Evolutionary conservation across 1,140 invertebrate species (phyloP), one percentile per base, ranked within the genome.

Genomic region (Heliconius eleuchia): DNA sequence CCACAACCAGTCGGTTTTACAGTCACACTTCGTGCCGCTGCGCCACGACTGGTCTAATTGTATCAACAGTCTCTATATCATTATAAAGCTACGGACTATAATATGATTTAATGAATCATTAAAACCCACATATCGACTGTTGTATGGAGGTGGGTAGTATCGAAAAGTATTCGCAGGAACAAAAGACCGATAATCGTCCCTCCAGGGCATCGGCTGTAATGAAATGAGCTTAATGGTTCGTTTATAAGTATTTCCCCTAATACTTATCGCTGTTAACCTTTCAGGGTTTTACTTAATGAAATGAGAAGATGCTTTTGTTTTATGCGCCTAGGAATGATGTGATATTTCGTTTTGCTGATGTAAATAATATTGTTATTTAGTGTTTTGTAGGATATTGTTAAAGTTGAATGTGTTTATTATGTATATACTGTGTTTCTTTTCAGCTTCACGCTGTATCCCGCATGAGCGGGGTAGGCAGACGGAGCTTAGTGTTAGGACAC

Each of bases 221-320:
- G 79, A 76, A 88, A 86, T 82, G 83, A 89, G 77, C 83, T 84
- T 88, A 88, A 89, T 89, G 87, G 85, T 86, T 87, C 84, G 85
- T 83, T 76, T 82, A 80, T 87, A 23, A 23, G 23, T 86, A 88
- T 87, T 87, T 85, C 85, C 82, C 81, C 77, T 85, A 81, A 84
- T 84, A 81, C 78, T 72, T 81, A 74, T 70, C 80, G 19, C 73
- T 74, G 27, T 66, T 66, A 66, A 66, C 60, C 23, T 60, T 76
- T 76, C 60, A 46, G 60, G 74, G 74, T 70, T 76, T 66, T 70
- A 70, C 37, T 76, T 76, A 76, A 76, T 76, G 74, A 76, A 76
- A 76, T 76, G 57, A 76, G 42, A 76, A 76, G 23, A 66, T 66
- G 60, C 27, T 66, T 30, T 6, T 66, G 27, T 66, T 66, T 66